Conservation (phyloP, 2,888 invertebrate species). For the Rotaria socialis region DNA sequence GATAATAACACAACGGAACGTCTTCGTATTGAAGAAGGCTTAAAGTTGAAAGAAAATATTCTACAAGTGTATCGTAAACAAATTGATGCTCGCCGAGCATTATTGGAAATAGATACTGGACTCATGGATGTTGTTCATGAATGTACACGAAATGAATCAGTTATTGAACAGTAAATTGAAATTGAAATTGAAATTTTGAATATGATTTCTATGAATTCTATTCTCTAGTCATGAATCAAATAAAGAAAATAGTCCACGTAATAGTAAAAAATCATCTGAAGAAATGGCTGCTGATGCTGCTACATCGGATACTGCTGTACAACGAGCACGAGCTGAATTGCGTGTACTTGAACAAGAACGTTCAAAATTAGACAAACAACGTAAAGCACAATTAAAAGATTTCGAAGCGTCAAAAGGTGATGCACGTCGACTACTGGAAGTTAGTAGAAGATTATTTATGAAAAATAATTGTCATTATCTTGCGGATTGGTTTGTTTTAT, state of each 20-base stretch:
- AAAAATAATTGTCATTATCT: background rate
- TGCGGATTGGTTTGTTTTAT: conserved; percentile 41
- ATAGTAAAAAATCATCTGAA: background rate
- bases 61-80: conserved; percentile 84
- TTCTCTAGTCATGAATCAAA: conserved; percentile 19
- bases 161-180: conserved; percentile 71
- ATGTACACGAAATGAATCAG: conserved; percentile 78
- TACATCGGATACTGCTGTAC: background rate
- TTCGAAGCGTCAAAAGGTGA: background rate
- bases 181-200: background rate
- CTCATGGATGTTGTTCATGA: conserved; percentile 79
- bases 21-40: conserved; percentile 42
- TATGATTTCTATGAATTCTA: background rate
- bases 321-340: conserved; percentile 39
- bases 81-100: conserved; percentile 73
- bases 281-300: background rate
- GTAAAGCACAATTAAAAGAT: conserved; percentile 38
- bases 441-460: background rate
- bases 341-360: conserved; percentile 41
- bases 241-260: conserved; percentile 37
- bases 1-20: conserved; percentile 31
- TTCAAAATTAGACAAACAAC: conserved; percentile 48
- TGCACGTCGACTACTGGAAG: conserved; percentile 4
- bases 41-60: conserved; percentile 72
- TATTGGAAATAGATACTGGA: conserved; percentile 86